phyloP scores from a whole-genome alignment of 2,888 invertebrate genomes.

The Lepetodrilus schrolli region DNA sequence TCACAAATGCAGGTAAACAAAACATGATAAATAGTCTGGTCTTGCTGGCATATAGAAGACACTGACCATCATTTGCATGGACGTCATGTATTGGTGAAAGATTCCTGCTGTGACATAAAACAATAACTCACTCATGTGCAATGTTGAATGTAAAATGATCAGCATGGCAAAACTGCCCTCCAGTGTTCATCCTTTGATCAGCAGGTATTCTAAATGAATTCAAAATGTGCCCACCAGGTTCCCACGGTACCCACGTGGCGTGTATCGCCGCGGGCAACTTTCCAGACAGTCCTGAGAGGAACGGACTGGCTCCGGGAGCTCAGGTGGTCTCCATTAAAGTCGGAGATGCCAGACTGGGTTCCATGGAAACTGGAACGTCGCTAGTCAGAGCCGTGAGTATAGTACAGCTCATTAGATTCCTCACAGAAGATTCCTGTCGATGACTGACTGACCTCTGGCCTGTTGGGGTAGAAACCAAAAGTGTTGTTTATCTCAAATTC shows the following conservation, averaged over 20 bases:
- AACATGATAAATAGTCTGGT: no score
- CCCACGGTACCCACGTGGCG: constrained; percentile 98
- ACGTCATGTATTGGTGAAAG: no score
- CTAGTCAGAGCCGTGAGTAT: constrained; percentile 89
- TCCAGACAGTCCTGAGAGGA: constrained; percentile 88
- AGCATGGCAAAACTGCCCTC: no score
- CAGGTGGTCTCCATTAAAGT: constrained; percentile 93
- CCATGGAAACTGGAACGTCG: constrained; percentile 98
- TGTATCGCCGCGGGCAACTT: constrained; percentile 95
- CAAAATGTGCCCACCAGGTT: constrained; percentile 80
- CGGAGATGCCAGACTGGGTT: constrained; percentile 90
- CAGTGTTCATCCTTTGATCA: not conserved
- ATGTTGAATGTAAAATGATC: no score
- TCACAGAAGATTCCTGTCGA: no score
- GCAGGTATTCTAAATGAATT: not conserved
- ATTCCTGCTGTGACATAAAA: no score
- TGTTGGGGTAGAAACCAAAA: no score
- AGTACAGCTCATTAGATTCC: not conserved
- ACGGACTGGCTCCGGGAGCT: constrained; percentile 97
- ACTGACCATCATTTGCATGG: no score
- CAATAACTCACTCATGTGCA: no score
- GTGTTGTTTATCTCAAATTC: no score
- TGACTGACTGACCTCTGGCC: no score
- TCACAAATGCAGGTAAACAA: constrained; percentile 92
- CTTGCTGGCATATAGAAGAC: no score